phyloP scores from a whole-genome alignment of 2,113 vertebrate genomes.

The Bufo bufo region DNA sequence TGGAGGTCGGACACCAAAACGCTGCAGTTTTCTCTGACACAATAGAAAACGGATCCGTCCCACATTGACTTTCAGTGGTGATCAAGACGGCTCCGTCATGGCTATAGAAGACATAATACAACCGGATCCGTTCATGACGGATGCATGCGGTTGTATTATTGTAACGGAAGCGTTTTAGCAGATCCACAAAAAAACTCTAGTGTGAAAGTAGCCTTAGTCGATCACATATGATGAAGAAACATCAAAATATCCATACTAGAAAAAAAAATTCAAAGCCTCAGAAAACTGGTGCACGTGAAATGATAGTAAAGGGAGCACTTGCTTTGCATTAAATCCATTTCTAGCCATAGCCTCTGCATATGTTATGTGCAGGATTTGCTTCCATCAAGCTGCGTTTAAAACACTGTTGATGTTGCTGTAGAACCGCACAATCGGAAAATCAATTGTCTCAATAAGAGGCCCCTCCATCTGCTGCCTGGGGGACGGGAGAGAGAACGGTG shows the following conservation, averaged over 20 bases:
- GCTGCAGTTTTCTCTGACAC: no score
- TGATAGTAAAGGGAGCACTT: neutral
- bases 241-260: neutral
- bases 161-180: no score
- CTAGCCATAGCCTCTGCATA: neutral
- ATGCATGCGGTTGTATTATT: no score
- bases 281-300: neutral
- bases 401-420: conserved; percentile 35
- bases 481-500: conserved; percentile 7
- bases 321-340: neutral
- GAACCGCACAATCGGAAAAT: conserved; percentile 37
- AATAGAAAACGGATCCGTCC: no score
- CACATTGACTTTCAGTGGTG: no score
- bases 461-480: conserved; percentile 35
- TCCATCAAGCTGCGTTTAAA: conserved; percentile 20
- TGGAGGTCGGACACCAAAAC: no score
- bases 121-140: no score
- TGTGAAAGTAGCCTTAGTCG: neutral
- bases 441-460: conserved; percentile 32
- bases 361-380: neutral
- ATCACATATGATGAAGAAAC: neutral
- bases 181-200: no score
- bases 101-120: no score
- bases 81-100: no score
- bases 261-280: neutral